phyloP scores from a whole-genome alignment of 1,140 invertebrate species.

The Oncopodura yosiiana region DNA sequence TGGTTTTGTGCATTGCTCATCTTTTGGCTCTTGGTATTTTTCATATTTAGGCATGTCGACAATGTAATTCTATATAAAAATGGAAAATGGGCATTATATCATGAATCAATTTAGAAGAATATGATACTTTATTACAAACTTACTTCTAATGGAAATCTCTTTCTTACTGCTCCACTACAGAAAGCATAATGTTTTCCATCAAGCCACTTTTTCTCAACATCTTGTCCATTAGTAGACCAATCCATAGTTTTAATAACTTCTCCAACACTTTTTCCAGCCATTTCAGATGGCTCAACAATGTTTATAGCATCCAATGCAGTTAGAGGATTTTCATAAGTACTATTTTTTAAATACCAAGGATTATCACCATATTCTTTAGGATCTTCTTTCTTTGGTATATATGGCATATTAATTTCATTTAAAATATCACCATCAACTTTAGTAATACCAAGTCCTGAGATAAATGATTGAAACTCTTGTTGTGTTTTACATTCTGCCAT shows the following conservation, averaged over 20 bases:
- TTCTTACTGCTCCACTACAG: slow-evolving; percentile 3
- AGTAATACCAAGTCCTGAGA: slow-evolving; percentile 59
- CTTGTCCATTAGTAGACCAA: slow-evolving; percentile 5
- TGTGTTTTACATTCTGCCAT: slow-evolving; percentile 68
- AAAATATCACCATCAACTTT: background rate
- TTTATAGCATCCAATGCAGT: slow-evolving; percentile 13
- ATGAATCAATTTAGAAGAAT: too few species aligned
- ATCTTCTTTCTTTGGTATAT: background rate
- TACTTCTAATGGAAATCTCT: slow-evolving; percentile 11
- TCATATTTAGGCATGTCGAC: background rate
- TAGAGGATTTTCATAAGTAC: slow-evolving; percentile 4
- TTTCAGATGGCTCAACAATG: background rate
- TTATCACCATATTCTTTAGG: slow-evolving; percentile 4
- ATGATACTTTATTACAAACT: background rate
- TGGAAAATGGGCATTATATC: too few species aligned
- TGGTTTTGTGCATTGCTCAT: too few species aligned
- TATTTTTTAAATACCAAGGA: slow-evolving; percentile 5
- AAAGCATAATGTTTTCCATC: slow-evolving; percentile 14
- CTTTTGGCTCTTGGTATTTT: background rate
- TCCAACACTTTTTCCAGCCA: background rate
- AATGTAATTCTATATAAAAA: background rate
- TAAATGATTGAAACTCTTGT: slow-evolving; percentile 67
- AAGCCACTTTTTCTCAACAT: slow-evolving; percentile 8
- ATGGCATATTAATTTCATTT: background rate
- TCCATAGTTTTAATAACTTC: slow-evolving; percentile 4